A percentile compares a stretch with the other conserved stretches of the same genome.
Evolutionary conservation across 1,140 invertebrate genomes (phyloP).

Genomic region (Drosophila parvula): DNA sequence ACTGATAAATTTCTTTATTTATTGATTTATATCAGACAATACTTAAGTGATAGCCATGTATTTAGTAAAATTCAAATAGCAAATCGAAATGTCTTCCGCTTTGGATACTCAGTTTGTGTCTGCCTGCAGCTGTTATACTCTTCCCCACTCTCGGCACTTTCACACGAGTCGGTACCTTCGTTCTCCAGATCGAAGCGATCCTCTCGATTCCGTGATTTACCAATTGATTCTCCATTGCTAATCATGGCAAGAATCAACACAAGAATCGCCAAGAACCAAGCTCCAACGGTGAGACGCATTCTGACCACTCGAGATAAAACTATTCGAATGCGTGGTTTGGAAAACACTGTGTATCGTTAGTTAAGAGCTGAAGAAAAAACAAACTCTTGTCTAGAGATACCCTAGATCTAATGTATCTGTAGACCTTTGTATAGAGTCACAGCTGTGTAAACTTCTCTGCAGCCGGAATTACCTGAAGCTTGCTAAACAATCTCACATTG

Average conservation of each 20-base stretch:
- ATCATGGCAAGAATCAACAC: background rate
- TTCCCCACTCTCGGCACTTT: conserved; percentile 28
- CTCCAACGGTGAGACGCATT: conserved; percentile 27
- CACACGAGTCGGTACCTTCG: conserved; percentile 24
- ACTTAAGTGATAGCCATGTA: no score
- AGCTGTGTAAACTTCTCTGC: conserved; percentile 22
- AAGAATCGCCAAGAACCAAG: conserved; percentile 1
- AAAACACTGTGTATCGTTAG: conserved; percentile 10
- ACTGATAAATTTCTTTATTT: background rate
- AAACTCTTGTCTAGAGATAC: background rate
- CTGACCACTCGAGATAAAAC: conserved; percentile 20
- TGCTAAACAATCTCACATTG: background rate
- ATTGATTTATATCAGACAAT: background rate
- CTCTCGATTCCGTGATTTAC: conserved; percentile 28
- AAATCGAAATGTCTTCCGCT: conserved; percentile 42
- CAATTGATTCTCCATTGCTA: background rate
- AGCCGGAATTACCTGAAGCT: conserved; percentile 11
- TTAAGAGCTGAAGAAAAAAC: background rate
- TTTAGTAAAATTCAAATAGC: conserved; percentile 14
- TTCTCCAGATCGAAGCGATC: conserved; percentile 31
- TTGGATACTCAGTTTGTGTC: background rate
- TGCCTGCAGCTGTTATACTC: conserved; percentile 12
- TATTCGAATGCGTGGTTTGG: conserved; percentile 5
- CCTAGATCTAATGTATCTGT: conserved; percentile 2
- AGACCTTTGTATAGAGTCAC: conserved; percentile 20